Evolutionary conservation across 2,888 invertebrate species (phyloP), one percentile per base, ranked within the genome.

Genomic region (Dryocosmus kuriphilus): DNA sequence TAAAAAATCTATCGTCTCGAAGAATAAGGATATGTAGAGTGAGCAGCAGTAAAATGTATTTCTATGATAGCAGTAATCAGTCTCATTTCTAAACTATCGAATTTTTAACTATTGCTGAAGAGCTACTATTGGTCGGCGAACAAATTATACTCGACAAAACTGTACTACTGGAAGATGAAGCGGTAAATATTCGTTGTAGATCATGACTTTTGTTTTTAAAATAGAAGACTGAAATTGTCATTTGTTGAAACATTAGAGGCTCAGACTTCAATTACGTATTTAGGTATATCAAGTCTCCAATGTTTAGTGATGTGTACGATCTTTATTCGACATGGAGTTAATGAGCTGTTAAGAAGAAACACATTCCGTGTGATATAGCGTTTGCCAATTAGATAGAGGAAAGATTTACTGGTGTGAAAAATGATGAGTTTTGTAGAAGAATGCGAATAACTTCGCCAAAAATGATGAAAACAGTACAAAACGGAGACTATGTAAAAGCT

Each of bases 201-300:
- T n/a, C 0, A 14, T 14, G 57, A 57, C 24, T 57, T 57, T 57
- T 11, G 22, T 22, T 57, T 57, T 24, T 5, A 16, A 57, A 57
- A 57, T 71, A 71, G 71, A 71, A 71, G 71, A 71, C 51, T 71
- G 51, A 71, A 71, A 71, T 71, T 71, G 51, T 71, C 19, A 27
- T 32, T 30, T 32, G 41, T 65, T 65, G 19, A n/a, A 41, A 19
- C n/a, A 27, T 67, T 1, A 7, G 22, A 24, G 27, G 19, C 19
- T 22, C 24, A 38, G 24, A 41, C 46, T 46, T 65, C 7, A 41
- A 65, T 65, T 46, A 41, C 7, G 41, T 27, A 9, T n/a, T 9
- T 51, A 51, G 41, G 41, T 41, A 16, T n/a, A 46, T 24, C 7
- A 46, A 67, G 14, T 30, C 11, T 30, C n/a, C 46, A 57, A 57